These are phyloP conservation scores for Menidia menidia DNA, from an alignment of 2,797 vertebrate species.

Conservation along the genomic window DNA sequence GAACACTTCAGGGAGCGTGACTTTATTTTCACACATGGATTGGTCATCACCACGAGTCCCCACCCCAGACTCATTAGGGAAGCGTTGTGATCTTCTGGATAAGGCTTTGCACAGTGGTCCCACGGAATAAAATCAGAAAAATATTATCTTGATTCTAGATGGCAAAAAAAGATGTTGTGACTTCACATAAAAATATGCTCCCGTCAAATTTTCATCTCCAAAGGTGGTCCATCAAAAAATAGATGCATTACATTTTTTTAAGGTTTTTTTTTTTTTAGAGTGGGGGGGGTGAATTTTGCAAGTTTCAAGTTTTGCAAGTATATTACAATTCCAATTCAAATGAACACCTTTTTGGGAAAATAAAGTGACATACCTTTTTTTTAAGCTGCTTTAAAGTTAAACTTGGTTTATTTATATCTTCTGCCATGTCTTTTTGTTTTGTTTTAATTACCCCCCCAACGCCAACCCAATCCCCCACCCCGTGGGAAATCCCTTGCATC, in stretches of 20 bases:
- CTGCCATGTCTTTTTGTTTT: slow-evolving; percentile 27
- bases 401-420: slow-evolving; percentile 21
- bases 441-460: slow-evolving; percentile 47
- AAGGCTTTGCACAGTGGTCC: no score
- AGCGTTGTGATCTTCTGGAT: neutral
- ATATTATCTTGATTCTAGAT: neutral
- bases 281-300: no score
- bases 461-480: neutral
- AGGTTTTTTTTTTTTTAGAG: neutral
- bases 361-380: neutral
- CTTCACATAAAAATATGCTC: neutral
- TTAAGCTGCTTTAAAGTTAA: neutral
- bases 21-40: neutral
- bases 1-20: neutral
- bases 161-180: neutral
- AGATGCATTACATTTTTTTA: neutral
- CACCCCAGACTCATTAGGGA: no score
- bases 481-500: slow-evolving; percentile 46
- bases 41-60: no score
- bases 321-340: no score
- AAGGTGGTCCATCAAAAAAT: neutral
- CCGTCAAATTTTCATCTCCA: neutral
- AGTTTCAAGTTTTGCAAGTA: no score
- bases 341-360: neutral
- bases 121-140: neutral